Conservation (phyloP, 1,140 invertebrate genomes). For the Cylas formicarius region DNA sequence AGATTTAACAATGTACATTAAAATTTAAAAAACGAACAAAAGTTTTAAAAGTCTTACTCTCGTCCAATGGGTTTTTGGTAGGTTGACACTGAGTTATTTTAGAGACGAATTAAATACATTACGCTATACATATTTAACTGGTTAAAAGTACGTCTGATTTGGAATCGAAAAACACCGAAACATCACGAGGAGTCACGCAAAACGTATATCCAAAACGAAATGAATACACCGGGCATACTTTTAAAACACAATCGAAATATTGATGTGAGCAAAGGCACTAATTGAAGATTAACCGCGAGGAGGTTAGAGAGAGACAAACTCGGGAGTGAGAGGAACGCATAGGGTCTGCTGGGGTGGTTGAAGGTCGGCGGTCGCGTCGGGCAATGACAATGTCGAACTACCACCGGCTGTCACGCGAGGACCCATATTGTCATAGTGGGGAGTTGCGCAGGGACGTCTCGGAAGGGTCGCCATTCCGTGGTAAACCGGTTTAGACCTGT, state of each 20-base stretch:
- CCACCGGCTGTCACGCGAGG: conserved; percentile 79
- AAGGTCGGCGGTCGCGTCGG: conserved; percentile 51
- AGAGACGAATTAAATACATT: too few relatives aligned
- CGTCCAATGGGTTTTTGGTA: too few relatives aligned
- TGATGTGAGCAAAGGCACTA: conserved; percentile 43
- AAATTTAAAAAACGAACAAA: too few relatives aligned
- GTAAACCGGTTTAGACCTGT: conserved; percentile 48
- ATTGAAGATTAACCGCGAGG: conserved; percentile 42
- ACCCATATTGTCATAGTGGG: conserved; percentile 79
- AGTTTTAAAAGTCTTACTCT: too few relatives aligned
- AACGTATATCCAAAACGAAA: too few relatives aligned
- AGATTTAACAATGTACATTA: too few relatives aligned
- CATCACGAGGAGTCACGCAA: too few relatives aligned
- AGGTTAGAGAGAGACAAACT: conserved; percentile 43
- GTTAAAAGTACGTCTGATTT: too few relatives aligned
- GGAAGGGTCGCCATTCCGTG: conserved; percentile 44
- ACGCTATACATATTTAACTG: too few relatives aligned
- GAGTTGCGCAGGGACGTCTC: conserved; percentile 34
- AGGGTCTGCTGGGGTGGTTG: conserved; percentile 47
- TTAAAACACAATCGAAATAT: conserved; percentile 26
- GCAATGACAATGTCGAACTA: conserved; percentile 71
- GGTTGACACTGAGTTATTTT: too few relatives aligned
- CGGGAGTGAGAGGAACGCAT: conserved; percentile 35
- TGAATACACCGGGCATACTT: too few relatives aligned
- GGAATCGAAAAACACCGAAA: too few relatives aligned